A percentile compares a stretch with the other conserved stretches of the same genome.
Conservation (phyloP, 2,113 vertebrate species). For the Mormyrus lacerda region DNA sequence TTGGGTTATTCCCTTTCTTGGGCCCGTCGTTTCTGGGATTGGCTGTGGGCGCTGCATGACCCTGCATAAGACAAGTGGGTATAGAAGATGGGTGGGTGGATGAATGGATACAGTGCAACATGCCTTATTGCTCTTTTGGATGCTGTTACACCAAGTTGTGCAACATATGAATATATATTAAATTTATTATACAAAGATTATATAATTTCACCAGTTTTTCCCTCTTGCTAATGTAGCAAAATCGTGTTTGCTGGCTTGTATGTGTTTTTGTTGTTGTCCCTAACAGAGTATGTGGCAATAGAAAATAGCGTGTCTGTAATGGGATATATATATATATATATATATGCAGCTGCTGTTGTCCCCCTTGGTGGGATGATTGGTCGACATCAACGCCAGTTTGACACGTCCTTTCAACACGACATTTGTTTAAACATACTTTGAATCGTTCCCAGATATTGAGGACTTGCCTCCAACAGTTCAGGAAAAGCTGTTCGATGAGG, state of each 20-base stretch:
- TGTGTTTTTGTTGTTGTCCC: not conserved
- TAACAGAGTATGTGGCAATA: not conserved
- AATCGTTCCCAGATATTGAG: conserved; percentile 80
- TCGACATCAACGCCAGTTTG: not conserved
- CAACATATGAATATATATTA: not conserved
- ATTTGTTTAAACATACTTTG: not conserved
- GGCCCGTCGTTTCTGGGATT: not conserved
- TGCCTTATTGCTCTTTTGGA: not conserved
- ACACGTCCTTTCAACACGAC: not conserved
- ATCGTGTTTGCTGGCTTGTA: not conserved
- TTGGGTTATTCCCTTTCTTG: not conserved
- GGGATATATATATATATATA: not conserved
- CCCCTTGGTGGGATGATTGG: not conserved
- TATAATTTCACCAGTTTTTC: not conserved
- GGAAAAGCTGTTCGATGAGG: conserved; percentile 96
- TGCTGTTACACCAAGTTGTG: not conserved
- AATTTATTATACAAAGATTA: not conserved
- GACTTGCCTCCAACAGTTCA: conserved; percentile 91
- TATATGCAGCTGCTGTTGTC: not conserved
- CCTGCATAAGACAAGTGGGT: not conserved
- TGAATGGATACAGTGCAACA: not conserved
- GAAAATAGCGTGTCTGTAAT: not conserved
- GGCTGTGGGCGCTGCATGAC: not conserved
- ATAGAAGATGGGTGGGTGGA: not conserved
- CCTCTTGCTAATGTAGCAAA: not conserved